A percentile compares a stretch with the other conserved stretches of the same genome.
Conservation (phyloP, 2,113 vertebrate genomes). For the Carlito syrichta region DNA sequence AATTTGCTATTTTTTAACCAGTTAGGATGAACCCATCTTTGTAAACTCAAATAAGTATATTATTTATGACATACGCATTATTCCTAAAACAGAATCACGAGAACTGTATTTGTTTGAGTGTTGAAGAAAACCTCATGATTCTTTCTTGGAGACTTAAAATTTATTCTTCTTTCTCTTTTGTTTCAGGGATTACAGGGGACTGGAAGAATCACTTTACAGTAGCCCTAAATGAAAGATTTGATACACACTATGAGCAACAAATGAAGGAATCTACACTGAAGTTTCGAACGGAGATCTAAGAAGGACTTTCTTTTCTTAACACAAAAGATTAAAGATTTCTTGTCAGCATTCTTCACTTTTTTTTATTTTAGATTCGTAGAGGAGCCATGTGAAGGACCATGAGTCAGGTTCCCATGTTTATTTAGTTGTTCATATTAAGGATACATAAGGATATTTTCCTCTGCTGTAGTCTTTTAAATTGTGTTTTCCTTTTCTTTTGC, state of each 20-base stretch:
- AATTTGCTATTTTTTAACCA: neutral
- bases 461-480: neutral
- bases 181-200: constrained; percentile 76
- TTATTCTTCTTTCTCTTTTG: neutral
- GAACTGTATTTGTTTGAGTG: neutral
- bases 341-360: neutral
- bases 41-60: neutral
- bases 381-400: too few species aligned
- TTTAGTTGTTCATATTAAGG: neutral
- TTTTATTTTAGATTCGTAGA: neutral
- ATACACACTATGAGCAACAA: constrained; percentile 85
- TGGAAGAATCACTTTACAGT: constrained; percentile 85
- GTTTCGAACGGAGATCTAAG: constrained; percentile 83
- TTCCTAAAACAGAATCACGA: neutral
- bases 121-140: neutral
- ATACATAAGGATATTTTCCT: neutral
- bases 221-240: constrained; percentile 79
- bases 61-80: neutral
- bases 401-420: neutral
- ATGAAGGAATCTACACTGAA: constrained; percentile 85
- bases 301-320: neutral
- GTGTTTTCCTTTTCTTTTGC: neutral
- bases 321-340: neutral
- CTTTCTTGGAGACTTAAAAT: neutral
- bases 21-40: neutral